Evolutionary conservation across 2,888 invertebrate genomes (phyloP).

Genomic region (Morinoia aosen): DNA sequence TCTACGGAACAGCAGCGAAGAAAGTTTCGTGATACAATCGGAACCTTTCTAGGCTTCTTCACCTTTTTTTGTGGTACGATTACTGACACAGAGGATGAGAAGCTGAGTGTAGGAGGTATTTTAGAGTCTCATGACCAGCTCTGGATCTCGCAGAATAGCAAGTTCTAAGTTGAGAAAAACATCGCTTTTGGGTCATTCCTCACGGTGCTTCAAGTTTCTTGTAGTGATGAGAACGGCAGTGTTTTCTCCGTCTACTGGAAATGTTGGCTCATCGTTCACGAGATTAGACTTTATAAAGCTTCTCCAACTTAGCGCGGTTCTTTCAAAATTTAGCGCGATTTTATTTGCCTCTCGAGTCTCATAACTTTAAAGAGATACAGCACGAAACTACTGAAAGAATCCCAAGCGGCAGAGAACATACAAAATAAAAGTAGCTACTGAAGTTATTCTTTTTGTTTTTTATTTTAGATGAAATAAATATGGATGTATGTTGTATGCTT

Average conservation of each 20-base stretch:
- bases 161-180: not conserved
- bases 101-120: not conserved
- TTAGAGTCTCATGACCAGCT: not conserved
- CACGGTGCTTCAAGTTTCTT: not conserved
- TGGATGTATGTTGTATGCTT: not conserved
- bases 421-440: not conserved
- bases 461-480: not conserved
- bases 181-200: not conserved
- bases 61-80: not conserved
- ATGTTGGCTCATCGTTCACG: not conserved
- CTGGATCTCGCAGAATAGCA: not conserved
- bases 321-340: not conserved
- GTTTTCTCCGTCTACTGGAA: constrained; percentile 10
- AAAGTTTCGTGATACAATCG: not conserved
- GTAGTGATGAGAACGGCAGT: not conserved
- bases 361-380: not conserved
- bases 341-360: not conserved
- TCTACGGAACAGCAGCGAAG: not conserved
- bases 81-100: not conserved
- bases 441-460: not conserved
- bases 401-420: not conserved
- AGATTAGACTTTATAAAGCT: constrained; percentile 26
- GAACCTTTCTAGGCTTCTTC: not conserved
- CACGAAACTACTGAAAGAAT: not conserved
- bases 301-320: not conserved